These are phyloP conservation scores for Disparrhopalites patrizii DNA, from an alignment of 2,888 invertebrate species.

Conservation along the genomic window DNA sequence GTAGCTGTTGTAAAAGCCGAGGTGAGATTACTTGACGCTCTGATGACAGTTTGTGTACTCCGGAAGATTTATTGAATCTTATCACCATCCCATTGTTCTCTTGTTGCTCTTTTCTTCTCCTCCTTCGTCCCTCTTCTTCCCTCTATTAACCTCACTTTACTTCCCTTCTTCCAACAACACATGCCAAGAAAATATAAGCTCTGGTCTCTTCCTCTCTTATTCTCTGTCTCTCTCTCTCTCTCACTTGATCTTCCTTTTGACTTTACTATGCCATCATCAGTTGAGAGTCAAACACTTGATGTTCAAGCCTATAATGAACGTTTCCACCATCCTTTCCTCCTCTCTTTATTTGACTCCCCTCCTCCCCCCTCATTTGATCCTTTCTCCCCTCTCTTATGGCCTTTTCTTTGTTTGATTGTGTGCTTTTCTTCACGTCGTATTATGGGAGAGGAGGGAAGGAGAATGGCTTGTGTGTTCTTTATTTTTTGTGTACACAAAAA, in stretches of 20 bases:
- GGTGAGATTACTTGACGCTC: constrained; percentile 37
- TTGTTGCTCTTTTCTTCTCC: constrained; percentile 22
- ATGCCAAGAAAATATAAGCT: constrained; percentile 13
- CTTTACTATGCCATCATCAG: constrained; percentile 6
- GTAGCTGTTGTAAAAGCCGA: constrained; percentile 24
- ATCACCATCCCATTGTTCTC: constrained; percentile 36
- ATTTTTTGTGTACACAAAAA: too few species aligned
- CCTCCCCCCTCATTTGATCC: background rate
- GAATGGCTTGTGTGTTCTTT: too few species aligned
- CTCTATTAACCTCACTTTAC: constrained; percentile 20
- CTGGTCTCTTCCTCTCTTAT: background rate
- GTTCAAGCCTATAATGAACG: constrained; percentile 3
- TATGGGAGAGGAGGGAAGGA: too few species aligned
- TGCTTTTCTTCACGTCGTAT: too few species aligned
- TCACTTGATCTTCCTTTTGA: constrained; percentile 11
- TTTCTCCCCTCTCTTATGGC: too few species aligned
- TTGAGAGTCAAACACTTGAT: background rate
- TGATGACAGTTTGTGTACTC: constrained; percentile 39
- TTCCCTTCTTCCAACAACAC: constrained; percentile 7
- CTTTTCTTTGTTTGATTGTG: too few species aligned
- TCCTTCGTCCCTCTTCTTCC: background rate
- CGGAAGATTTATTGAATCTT: constrained; percentile 40
- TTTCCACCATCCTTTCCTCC: background rate
- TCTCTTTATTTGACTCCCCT: background rate
- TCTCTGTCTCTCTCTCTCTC: constrained; percentile 6